Evolutionary conservation across 2,113 vertebrate genomes (phyloP).

Genomic region (Myiagra hebetior): DNA sequence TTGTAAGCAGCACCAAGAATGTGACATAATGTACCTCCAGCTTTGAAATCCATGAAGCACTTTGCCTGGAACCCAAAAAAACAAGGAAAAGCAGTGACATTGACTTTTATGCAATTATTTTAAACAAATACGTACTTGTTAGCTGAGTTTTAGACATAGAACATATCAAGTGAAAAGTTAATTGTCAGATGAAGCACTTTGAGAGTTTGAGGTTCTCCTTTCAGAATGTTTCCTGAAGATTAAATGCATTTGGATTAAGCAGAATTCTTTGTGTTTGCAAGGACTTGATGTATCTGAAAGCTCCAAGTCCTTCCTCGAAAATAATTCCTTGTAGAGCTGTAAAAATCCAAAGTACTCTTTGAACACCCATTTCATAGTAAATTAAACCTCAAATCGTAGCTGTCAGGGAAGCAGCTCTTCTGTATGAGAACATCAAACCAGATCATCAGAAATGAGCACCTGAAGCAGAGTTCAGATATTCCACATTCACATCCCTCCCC

Average conservation of each 20-base stretch:
- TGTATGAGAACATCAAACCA: not conserved
- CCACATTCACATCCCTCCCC: fast-evolving
- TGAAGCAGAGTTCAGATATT: not conserved
- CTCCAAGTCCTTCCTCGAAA: not conserved
- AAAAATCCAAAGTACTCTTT: not conserved
- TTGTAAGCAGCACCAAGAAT: slow-evolving; percentile 97
- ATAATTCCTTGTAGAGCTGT: not conserved
- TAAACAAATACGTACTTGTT: not conserved
- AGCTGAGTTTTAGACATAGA: not conserved
- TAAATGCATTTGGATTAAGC: not conserved
- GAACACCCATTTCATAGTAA: not conserved
- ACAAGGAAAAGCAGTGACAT: not conserved
- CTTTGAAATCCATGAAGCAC: slow-evolving; percentile 98
- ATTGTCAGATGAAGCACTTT: not conserved
- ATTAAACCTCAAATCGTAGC: not conserved
- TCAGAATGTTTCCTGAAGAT: not conserved
- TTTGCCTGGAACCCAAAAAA: slow-evolving; percentile 81
- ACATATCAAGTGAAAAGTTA: not conserved
- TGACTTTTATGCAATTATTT: not conserved
- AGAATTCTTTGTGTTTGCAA: not conserved
- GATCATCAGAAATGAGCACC: not conserved
- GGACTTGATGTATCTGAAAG: not conserved
- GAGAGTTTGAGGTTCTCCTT: not conserved
- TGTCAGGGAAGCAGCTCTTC: not conserved
- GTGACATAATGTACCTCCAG: slow-evolving; percentile 92